A percentile compares a stretch with the other conserved stretches of the same genome.
These are phyloP conservation scores for Ophion ellenae DNA, from an alignment of 2,888 invertebrate genomes.

Conservation along the genomic window DNA sequence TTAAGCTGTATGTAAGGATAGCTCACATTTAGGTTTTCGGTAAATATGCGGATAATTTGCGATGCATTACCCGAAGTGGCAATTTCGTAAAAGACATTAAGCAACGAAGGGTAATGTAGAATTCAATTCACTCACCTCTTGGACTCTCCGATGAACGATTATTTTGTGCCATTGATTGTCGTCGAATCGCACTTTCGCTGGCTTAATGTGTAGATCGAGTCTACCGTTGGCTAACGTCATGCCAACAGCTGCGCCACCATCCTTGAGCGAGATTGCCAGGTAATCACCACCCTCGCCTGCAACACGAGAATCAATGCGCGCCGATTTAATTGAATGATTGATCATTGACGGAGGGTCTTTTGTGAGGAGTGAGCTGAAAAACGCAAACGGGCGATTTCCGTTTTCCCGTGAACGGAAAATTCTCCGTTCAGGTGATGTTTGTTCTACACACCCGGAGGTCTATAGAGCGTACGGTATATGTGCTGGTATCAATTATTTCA, in stretches of 20 bases:
- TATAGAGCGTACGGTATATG: too few relatives aligned
- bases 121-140: conserved; percentile 89
- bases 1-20: too few relatives aligned
- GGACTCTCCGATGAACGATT: conserved; percentile 94
- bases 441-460: too few relatives aligned
- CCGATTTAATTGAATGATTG: conserved; percentile 39
- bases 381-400: neutral
- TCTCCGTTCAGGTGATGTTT: neutral
- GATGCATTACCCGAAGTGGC: neutral
- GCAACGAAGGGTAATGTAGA: neutral
- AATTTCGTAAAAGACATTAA: neutral
- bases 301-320: conserved; percentile 68
- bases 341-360: conserved; percentile 21
- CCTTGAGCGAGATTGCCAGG: conserved; percentile 93
- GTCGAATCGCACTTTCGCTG: conserved; percentile 94
- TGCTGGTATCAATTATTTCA: neutral
- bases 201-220: conserved; percentile 95
- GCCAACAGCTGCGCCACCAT: conserved; percentile 94
- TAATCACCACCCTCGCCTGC: conserved; percentile 95
- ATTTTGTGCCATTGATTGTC: conserved; percentile 99
- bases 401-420: conserved; percentile 1
- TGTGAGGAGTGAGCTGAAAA: conserved; percentile 10
- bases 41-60: neutral
- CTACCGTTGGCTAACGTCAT: conserved; percentile 96
- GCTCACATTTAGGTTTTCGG: too few relatives aligned